Percentiles rank a stretch among this genome's conserved stretches.
Conservation (phyloP, 2,797 vertebrate genomes). For the Phalanger gymnotis region DNA sequence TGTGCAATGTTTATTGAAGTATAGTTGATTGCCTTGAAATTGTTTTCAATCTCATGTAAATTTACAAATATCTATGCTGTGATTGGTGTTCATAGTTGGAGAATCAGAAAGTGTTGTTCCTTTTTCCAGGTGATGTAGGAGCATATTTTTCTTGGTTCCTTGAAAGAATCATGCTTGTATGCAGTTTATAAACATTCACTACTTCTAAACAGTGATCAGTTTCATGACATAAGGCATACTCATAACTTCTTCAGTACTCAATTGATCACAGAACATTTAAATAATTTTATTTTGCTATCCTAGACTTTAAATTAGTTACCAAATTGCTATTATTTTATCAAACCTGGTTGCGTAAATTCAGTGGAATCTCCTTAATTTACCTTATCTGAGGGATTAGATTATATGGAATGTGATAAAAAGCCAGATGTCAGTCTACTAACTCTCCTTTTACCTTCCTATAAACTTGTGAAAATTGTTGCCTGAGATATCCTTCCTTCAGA, state of each 20-base stretch:
- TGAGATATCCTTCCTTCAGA: neutral
- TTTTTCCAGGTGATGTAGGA: conserved; percentile 66
- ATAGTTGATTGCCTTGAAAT: conserved; percentile 75
- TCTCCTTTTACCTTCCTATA: neutral
- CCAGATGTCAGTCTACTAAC: neutral
- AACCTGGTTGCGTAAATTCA: conserved; percentile 30
- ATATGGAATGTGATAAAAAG: neutral
- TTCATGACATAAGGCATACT: neutral
- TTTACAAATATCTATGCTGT: conserved; percentile 64
- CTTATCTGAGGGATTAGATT: neutral
- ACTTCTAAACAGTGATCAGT: conserved; percentile 16
- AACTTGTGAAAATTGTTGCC: neutral
- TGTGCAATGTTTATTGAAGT: conserved; percentile 68
- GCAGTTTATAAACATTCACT: conserved; percentile 59
- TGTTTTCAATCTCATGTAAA: conserved; percentile 72
- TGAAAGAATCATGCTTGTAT: conserved; percentile 48
- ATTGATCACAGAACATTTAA: conserved; percentile 14
- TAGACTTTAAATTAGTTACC: neutral
- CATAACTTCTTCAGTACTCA: conserved; percentile 4
- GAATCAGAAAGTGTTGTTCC: conserved; percentile 68
- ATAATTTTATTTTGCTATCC: neutral
- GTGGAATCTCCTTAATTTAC: neutral
- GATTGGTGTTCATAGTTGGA: conserved; percentile 73
- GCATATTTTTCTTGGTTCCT: conserved; percentile 57
- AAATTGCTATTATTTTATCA: conserved; percentile 21